Evolutionary conservation across 2,797 vertebrate species (phyloP).

Genomic region (Threskiornis aethiopicus): DNA sequence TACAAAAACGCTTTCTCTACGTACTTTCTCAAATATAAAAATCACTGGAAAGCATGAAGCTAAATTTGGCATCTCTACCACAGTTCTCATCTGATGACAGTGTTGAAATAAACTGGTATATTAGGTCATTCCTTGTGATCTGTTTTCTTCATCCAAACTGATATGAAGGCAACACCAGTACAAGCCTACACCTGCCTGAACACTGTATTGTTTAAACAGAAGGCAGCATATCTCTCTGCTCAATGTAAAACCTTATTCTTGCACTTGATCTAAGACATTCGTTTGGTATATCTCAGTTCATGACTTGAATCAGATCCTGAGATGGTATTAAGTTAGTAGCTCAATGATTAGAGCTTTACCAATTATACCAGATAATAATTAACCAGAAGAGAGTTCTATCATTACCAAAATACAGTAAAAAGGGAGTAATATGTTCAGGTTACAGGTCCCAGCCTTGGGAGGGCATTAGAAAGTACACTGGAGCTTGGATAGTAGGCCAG

Average conservation of each 20-base stretch:
- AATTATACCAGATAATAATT: background rate
- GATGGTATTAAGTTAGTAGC: rapidly evolving
- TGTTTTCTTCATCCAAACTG: background rate
- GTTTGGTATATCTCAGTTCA: background rate
- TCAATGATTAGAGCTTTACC: background rate
- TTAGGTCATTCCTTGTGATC: background rate
- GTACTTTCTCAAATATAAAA: background rate
- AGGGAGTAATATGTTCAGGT: background rate
- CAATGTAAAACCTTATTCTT: background rate
- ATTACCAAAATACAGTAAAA: background rate
- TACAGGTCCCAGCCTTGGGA: background rate
- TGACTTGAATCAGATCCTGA: background rate
- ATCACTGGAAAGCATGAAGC: background rate
- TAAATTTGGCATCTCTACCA: background rate
- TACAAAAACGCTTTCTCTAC: background rate
- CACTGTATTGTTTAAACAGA: background rate
- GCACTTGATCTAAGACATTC: background rate
- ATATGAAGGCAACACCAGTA: background rate
- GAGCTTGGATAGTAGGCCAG: background rate
- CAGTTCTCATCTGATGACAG: background rate
- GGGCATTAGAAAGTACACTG: background rate
- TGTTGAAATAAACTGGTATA: background rate
- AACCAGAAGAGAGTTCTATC: background rate
- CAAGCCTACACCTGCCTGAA: background rate
- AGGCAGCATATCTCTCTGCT: background rate